A percentile compares a stretch with the other conserved stretches of the same genome.
These are phyloP conservation scores for Calliphora vicina DNA, from an alignment of 1,140 invertebrate species.

Conservation along the genomic window DNA sequence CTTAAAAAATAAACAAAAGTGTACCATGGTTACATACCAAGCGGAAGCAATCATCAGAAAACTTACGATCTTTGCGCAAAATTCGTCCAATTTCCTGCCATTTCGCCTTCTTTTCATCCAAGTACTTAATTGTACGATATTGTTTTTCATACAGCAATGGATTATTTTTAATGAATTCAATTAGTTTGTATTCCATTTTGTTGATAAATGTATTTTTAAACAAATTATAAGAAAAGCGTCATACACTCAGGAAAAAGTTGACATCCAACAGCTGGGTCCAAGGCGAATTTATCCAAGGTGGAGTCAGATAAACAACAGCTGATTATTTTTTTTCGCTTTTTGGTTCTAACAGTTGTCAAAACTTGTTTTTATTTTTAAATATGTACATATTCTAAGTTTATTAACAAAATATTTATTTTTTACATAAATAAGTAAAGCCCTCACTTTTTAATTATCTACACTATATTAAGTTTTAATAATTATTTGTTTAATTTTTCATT, in stretches of 20 bases:
- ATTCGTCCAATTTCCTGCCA: background rate
- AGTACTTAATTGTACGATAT: background rate
- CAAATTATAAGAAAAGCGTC: background rate
- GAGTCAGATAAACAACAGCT: too few species aligned
- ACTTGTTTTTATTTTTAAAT: too few species aligned
- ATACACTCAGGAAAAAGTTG: background rate
- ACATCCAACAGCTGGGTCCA: background rate
- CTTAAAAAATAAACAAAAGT: background rate
- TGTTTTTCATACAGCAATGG: conserved; percentile 1
- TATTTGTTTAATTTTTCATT: too few species aligned
- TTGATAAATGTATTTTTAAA: background rate
- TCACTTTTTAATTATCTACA: too few species aligned
- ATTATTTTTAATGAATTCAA: conserved; percentile 8
- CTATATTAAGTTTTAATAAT: too few species aligned
- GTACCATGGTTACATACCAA: background rate
- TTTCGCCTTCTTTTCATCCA: background rate
- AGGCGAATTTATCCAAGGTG: too few species aligned
- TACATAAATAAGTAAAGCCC: too few species aligned
- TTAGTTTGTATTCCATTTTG: conserved; percentile 4
- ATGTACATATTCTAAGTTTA: too few species aligned
- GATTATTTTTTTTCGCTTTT: too few species aligned
- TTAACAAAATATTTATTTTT: too few species aligned
- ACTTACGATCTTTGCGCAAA: conserved; percentile 18
- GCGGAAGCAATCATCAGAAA: background rate
- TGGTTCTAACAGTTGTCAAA: too few species aligned